These are phyloP conservation scores for Metallyticus violacea DNA, from an alignment of 2,888 invertebrate genomes.

Conservation along the genomic window DNA sequence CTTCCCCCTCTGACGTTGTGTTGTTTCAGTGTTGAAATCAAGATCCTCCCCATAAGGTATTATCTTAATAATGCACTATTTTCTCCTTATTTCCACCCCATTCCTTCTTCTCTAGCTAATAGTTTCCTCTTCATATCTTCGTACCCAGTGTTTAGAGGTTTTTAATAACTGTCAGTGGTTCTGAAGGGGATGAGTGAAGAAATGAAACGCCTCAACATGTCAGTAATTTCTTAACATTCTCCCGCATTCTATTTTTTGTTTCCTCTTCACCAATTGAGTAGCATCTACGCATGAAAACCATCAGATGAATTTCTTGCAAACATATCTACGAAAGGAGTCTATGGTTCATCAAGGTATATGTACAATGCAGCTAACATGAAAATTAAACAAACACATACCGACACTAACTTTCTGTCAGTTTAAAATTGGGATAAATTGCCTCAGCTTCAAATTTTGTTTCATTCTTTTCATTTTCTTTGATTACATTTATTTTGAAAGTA, in stretches of 20 bases:
- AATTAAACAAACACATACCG: no score
- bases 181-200: not conserved
- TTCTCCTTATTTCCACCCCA: not conserved
- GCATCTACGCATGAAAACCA: not conserved
- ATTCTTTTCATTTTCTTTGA: no score
- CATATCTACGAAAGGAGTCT: no score
- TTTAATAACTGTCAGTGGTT: conserved; percentile 22
- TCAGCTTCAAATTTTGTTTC: no score
- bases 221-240: not conserved
- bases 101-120: not conserved
- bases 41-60: not conserved
- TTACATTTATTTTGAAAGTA: no score
- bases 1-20: not conserved
- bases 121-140: not conserved
- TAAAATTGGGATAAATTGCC: no score
- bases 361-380: no score
- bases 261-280: not conserved
- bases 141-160: conserved; percentile 23
- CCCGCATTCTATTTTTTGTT: not conserved
- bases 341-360: no score
- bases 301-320: no score
- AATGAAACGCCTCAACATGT: not conserved
- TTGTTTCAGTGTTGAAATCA: not conserved
- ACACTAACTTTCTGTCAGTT: no score
- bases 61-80: not conserved